A percentile compares a stretch with the other conserved stretches of the same genome.
phyloP scores from a whole-genome alignment of 2,888 invertebrate species.

The Rambutsinella grinnellia region DNA sequence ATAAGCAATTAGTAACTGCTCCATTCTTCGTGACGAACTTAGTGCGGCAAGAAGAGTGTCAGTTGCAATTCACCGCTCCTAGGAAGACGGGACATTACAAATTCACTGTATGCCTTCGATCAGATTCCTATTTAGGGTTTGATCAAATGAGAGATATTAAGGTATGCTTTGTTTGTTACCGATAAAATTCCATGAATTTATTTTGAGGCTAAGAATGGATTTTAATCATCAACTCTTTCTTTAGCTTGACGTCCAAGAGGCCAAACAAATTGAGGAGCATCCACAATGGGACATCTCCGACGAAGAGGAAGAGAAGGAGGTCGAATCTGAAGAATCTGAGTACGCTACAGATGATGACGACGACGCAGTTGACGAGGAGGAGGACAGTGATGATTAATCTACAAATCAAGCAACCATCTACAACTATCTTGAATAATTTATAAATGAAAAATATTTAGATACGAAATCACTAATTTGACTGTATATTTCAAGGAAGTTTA shows the following conservation, averaged over 20 bases:
- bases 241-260: slow-evolving; percentile 95
- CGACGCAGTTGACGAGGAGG: slow-evolving; percentile 66
- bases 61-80: slow-evolving; percentile 97
- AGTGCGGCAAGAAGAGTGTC: slow-evolving; percentile 89
- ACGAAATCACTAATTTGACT: too few relatives aligned
- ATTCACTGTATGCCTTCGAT: slow-evolving; percentile 91
- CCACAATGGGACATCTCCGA: slow-evolving; percentile 99
- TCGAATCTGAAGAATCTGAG: slow-evolving; percentile 76
- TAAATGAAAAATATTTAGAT: too few relatives aligned
- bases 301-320: slow-evolving; percentile 84
- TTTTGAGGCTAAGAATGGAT: too few relatives aligned
- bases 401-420: too few relatives aligned
- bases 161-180: too few relatives aligned
- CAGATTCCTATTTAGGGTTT: slow-evolving; percentile 97
- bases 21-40: slow-evolving; percentile 95
- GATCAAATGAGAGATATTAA: slow-evolving; percentile 96
- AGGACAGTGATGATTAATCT: slow-evolving; percentile 55
- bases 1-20: slow-evolving; percentile 89
- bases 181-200: not conserved
- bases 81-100: slow-evolving; percentile 92
- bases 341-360: slow-evolving; percentile 78
- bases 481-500: too few relatives aligned
- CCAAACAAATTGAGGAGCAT: slow-evolving; percentile 91
- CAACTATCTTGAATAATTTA: too few relatives aligned
- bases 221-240: too few relatives aligned